Evolutionary conservation across 2,888 invertebrate species (phyloP), one percentile per base, ranked within the genome.

Genomic region (Herminia tarsipennalis): DNA sequence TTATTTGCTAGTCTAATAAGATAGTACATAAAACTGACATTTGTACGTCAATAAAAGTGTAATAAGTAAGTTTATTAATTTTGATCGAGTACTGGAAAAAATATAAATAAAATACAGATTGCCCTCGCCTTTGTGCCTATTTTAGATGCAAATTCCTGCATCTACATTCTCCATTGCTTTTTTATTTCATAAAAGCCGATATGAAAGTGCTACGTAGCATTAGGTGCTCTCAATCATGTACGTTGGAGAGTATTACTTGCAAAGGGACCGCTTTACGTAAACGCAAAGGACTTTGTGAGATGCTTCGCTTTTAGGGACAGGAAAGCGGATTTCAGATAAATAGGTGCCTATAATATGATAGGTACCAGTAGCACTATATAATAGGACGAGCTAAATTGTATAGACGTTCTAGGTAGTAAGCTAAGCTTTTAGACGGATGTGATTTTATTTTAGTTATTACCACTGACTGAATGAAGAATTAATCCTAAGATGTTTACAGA

Each of bases 121-220:
- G 27, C 44, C 17, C 14, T 49, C 50, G 45, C 35, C 37, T 62
- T 57, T 41, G 47, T 38, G 33, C 28, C 51, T 59, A 58, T 55
- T 67, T 65, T 56, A 27, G 56, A 66, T 71, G 63, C 65, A 73
- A 69, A 70, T 68, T 65, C 55, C 45, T 35, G 41, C 56, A 40
- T 34, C 44, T 53, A 46, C 48, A 25, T 49, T 37, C 43, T 20
- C 54, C 29, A 49, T 65, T 63, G 45, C 49, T 54, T 45, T 65
- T 64, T 66, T 58, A 67, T 70, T 59, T 47, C 50, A 45, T 53
- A 58, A 69, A 73, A 74, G 66, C 64, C 61, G 57, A 74, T 70
- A 77, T 69, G 65, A 70, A 70, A 62, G 66, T 61, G 68, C 69
- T 69, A 57, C 64, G 65, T 65, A 66, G 76, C 76, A 81, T 80